phyloP scores from a whole-genome alignment of 1,140 invertebrate genomes.

The Leptinotarsa texana region DNA sequence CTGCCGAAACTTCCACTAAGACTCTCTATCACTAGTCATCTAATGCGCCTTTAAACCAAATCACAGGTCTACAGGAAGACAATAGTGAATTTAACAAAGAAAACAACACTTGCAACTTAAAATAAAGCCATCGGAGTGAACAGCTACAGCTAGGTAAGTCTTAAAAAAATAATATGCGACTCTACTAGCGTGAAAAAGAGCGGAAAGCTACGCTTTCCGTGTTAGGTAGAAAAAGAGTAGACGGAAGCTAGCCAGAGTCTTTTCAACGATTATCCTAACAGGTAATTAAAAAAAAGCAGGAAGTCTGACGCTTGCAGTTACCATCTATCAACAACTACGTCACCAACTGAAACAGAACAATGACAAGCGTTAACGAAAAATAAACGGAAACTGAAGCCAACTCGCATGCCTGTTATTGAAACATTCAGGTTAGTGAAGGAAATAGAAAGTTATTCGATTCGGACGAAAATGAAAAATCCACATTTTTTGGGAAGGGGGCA shows the following conservation, averaged over 20 bases:
- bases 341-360: constrained; percentile 53
- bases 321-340: constrained; percentile 53
- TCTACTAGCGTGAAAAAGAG: constrained; percentile 36
- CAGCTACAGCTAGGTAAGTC: constrained; percentile 26
- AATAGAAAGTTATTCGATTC: constrained; percentile 5
- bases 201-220: not conserved
- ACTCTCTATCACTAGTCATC: constrained; percentile 13
- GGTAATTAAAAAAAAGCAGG: constrained; percentile 37
- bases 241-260: constrained; percentile 42
- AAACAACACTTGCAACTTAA: constrained; percentile 22
- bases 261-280: constrained; percentile 33
- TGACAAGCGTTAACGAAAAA: constrained; percentile 23
- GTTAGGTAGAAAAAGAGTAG: constrained; percentile 28
- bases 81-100: constrained; percentile 21
- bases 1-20: constrained; percentile 1
- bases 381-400: constrained; percentile 25
- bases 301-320: constrained; percentile 36
- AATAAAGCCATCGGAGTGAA: constrained; percentile 23
- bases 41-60: constrained; percentile 45
- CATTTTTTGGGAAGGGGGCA: constrained; percentile 24
- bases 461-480: constrained; percentile 8
- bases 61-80: constrained; percentile 43
- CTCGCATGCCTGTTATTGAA: constrained; percentile 25
- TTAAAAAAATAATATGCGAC: constrained; percentile 26
- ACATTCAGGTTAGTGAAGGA: constrained; percentile 24